These are phyloP conservation scores for Portevinia maculata DNA, from an alignment of 2,888 invertebrate species.

Conservation along the genomic window DNA sequence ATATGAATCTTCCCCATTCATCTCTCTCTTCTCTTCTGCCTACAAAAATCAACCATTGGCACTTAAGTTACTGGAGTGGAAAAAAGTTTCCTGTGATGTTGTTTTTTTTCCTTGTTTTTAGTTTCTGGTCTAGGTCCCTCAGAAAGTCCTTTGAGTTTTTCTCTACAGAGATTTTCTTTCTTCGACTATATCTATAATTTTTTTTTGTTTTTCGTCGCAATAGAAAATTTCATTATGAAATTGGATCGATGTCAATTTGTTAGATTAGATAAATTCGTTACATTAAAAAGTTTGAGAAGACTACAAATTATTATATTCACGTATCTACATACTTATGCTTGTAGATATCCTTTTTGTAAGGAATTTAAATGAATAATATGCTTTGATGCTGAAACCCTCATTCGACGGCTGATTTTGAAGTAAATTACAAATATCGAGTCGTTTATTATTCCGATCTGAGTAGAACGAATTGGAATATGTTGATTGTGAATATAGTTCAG, in stretches of 20 bases:
- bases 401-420: no score
- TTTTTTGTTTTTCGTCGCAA: conserved; percentile 74
- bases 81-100: conserved; percentile 78
- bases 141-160: conserved; percentile 57
- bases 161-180: no score
- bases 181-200: conserved; percentile 76
- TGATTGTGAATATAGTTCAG: conserved; percentile 20
- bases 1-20: conserved; percentile 14
- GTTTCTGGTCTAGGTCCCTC: conserved; percentile 76
- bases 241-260: conserved; percentile 82
- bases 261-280: conserved; percentile 77
- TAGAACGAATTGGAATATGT: conserved; percentile 37
- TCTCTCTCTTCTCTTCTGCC: background rate
- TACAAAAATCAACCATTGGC: conserved; percentile 76
- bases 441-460: background rate
- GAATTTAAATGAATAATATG: conserved; percentile 11
- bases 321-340: background rate
- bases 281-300: conserved; percentile 61
- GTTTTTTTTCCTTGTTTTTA: conserved; percentile 76
- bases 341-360: background rate
- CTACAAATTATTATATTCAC: background rate
- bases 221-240: conserved; percentile 82
- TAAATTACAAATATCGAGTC: background rate
- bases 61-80: conserved; percentile 80
- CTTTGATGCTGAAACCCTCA: no score